Conservation (phyloP, 2,888 invertebrate species). For the Oegoconia quadripuncta region DNA sequence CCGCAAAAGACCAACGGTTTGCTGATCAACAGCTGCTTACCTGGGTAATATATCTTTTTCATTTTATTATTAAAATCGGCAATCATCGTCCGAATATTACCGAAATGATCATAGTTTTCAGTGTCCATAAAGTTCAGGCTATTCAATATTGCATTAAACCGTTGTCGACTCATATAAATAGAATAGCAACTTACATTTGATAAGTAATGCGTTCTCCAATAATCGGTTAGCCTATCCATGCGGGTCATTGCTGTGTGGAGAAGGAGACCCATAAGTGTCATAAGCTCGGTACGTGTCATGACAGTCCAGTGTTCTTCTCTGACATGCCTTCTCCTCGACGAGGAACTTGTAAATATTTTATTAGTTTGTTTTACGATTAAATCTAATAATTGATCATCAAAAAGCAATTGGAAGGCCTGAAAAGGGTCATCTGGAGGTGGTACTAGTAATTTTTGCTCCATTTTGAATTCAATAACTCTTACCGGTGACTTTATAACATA, state of each 20-base stretch:
- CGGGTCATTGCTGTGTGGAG: conserved; percentile 43
- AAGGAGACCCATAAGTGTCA: conserved; percentile 41
- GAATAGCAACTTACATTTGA: conserved; percentile 35
- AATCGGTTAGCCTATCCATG: conserved; percentile 36
- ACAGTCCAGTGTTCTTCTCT: conserved; percentile 32
- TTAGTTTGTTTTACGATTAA: conserved; percentile 22
- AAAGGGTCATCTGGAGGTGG: conserved; percentile 22
- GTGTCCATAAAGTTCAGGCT: conserved; percentile 37
- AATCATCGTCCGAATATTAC: conserved; percentile 35
- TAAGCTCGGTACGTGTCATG: conserved; percentile 27
- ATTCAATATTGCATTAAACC: conserved; percentile 39
- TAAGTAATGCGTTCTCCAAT: conserved; percentile 40
- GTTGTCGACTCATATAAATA: conserved; percentile 36
- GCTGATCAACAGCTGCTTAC: conserved; percentile 34
- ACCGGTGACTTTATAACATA: too few relatives aligned
- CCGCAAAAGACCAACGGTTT: conserved; percentile 39
- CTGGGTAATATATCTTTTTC: conserved; percentile 31
- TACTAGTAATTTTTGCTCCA: conserved; percentile 18
- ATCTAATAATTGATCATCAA: conserved; percentile 23
- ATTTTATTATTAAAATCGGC: conserved; percentile 42
- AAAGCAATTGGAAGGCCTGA: conserved; percentile 22
- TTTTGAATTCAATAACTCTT: background rate
- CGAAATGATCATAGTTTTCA: conserved; percentile 27
- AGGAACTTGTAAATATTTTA: conserved; percentile 14
- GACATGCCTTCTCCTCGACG: conserved; percentile 11